Evolutionary conservation across 2,113 vertebrate genomes (phyloP), one percentile per base, ranked within the genome.

Genomic region (Ivindomyrus marchei): DNA sequence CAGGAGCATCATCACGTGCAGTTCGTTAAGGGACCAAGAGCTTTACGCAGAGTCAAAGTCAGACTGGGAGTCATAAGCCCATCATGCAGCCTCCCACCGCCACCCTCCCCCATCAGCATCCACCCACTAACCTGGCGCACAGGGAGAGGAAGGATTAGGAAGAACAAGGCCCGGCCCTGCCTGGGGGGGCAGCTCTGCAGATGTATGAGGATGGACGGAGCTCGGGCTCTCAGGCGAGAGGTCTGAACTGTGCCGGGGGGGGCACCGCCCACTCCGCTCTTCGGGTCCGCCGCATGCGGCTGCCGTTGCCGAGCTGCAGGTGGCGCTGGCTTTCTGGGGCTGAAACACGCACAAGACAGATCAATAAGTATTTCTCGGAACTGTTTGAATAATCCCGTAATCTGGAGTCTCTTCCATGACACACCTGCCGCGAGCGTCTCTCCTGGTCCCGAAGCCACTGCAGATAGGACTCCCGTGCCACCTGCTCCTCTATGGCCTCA

Each of bases 401-500:
- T 80, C 4, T 42, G 74, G 36, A 42, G 36, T 80, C 74, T 21
- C 36, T 5, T 19, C 36, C 5, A 50, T 87, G 46, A 0, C 92
- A 90, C 52, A 97, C 97, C 97, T 98, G 98, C 66, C 97, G 93
- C 13, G 97, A 97, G 93, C 97, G 97, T 74, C 98, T 99, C 94
- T 98, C 98, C 94, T 98, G 98, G 96, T 98, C 98, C 89, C 97
- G 95, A 8, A 99, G 96, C 98, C 98, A 98, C 93, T 99, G 98
- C 91, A 99, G 94, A 93, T 99, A 99, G 2, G 97, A 98, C 94
- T 98, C 98, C 0, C 97, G 94, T 45, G 98, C 97, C 93, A 99
- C 98, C 93, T 99, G 98, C 94, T 99, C 98, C 93, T 99, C 98
- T 31, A 99, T 98, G 93, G 98, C 98, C 93, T 99, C 98, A n/a